phyloP scores from a whole-genome alignment of 2,113 vertebrate genomes.

The Corydoras sp. region DNA sequence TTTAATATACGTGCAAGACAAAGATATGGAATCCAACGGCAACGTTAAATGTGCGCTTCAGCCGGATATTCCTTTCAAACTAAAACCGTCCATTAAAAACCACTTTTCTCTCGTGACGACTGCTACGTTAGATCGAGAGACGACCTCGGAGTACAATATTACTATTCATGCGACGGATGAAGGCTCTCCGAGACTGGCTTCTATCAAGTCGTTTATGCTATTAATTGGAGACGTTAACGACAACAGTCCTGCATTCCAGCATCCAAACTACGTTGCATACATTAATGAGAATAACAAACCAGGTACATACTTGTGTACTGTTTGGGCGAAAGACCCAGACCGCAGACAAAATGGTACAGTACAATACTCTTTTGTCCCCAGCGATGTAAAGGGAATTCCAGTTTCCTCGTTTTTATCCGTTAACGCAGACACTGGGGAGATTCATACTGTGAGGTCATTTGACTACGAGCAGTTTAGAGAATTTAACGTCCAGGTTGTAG shows the following conservation, averaged over 20 bases:
- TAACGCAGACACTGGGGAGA: conserved; percentile 55
- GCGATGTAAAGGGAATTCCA: conserved; percentile 34
- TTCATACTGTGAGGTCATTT: conserved; percentile 50
- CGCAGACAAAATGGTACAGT: conserved; percentile 55
- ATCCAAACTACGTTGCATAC: conserved; percentile 38
- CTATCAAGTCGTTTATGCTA: conserved; percentile 26
- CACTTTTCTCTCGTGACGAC: conserved; percentile 27
- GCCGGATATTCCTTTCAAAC: conserved; percentile 50
- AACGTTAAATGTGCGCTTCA: conserved; percentile 51
- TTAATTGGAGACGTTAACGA: conserved; percentile 61
- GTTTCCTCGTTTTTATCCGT: conserved; percentile 62
- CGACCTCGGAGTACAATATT: conserved; percentile 5
- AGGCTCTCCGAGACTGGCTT: conserved; percentile 52
- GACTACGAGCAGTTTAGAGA: too few species aligned
- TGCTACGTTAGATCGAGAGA: conserved; percentile 44
- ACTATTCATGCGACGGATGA: conserved; percentile 41
- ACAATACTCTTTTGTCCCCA: conserved; percentile 55
- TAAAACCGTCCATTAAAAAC: conserved; percentile 39
- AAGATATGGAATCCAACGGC: conserved; percentile 53
- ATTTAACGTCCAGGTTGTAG: too few species aligned
- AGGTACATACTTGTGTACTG: conserved; percentile 55
- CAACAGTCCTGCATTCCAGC: conserved; percentile 56
- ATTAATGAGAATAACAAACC: conserved; percentile 62
- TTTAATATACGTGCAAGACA: conserved; percentile 60
- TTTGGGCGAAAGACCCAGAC: conserved; percentile 57